A percentile compares a stretch with the other conserved stretches of the same genome.
Conservation (phyloP, 2,113 vertebrate species). For the Choloepus hoffmanni region DNA sequence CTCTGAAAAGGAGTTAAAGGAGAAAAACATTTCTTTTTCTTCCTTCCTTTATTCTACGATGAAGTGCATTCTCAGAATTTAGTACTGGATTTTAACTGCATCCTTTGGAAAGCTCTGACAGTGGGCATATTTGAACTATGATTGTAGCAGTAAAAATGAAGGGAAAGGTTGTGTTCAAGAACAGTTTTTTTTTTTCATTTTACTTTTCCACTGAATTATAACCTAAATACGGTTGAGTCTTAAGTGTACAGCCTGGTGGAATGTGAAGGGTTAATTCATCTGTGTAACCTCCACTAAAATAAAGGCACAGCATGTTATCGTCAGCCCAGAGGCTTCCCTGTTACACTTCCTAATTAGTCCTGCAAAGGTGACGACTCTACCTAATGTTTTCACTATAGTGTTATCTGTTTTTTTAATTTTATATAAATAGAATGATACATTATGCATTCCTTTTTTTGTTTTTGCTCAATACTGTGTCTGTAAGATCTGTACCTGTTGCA, state of each 20-base stretch:
- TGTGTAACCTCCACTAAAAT: not conserved
- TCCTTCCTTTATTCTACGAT: not conserved
- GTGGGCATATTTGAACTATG: not conserved
- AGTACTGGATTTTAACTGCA: not conserved
- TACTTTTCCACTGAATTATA: not conserved
- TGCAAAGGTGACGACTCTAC: not conserved
- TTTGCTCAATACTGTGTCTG: not conserved
- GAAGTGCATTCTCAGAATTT: constrained; percentile 8
- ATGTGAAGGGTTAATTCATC: not conserved
- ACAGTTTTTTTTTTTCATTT: not conserved
- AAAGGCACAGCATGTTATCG: not conserved
- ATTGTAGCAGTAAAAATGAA: not conserved
- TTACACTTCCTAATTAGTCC: not conserved
- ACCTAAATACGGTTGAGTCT: not conserved
- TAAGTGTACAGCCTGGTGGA: not conserved
- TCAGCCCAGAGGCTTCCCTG: not conserved
- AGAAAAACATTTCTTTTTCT: not conserved
- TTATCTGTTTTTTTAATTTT: not conserved
- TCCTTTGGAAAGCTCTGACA: constrained; percentile 36
- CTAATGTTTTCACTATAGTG: not conserved
- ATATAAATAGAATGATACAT: not conserved
- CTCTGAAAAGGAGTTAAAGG: not conserved
- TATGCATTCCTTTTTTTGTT: not conserved
- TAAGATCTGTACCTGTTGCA: not conserved
- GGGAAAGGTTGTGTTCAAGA: not conserved